These are phyloP conservation scores for Budorcas taxicolor DNA, from an alignment of 2,113 vertebrate species.

Conservation along the genomic window DNA sequence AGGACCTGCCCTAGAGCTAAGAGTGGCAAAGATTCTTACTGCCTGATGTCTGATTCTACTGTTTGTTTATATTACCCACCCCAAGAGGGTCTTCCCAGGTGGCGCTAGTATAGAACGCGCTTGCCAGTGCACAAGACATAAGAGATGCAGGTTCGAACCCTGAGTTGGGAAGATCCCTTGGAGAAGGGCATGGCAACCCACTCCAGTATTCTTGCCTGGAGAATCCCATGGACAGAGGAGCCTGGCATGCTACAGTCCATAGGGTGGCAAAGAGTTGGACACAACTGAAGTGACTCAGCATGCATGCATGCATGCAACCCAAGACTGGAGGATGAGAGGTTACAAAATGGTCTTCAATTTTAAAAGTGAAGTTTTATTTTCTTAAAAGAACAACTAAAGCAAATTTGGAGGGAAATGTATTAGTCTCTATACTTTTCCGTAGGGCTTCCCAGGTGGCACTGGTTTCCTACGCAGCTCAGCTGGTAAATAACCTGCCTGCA, in stretches of 20 bases:
- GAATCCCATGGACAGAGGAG: not conserved
- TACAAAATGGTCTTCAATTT: not conserved
- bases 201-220: not conserved
- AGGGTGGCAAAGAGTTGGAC: not conserved
- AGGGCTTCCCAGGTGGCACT: not conserved
- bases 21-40: not conserved
- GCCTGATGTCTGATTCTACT: not conserved
- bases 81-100: not conserved
- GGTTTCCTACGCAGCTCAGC: not conserved
- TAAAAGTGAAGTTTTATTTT: not conserved
- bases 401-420: not conserved
- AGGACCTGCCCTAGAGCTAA: not conserved
- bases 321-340: not conserved
- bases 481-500: not conserved
- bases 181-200: not conserved
- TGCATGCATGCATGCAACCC: not conserved
- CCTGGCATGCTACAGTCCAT: not conserved
- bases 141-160: not conserved
- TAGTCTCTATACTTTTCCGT: not conserved
- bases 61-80: not conserved
- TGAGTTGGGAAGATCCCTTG: not conserved
- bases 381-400: not conserved
- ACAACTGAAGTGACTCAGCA: not conserved
- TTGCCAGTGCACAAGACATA: not conserved
- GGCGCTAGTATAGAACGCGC: accelerated